Conservation (phyloP, 2,113 vertebrate genomes). For the Empidonax alnorum region DNA sequence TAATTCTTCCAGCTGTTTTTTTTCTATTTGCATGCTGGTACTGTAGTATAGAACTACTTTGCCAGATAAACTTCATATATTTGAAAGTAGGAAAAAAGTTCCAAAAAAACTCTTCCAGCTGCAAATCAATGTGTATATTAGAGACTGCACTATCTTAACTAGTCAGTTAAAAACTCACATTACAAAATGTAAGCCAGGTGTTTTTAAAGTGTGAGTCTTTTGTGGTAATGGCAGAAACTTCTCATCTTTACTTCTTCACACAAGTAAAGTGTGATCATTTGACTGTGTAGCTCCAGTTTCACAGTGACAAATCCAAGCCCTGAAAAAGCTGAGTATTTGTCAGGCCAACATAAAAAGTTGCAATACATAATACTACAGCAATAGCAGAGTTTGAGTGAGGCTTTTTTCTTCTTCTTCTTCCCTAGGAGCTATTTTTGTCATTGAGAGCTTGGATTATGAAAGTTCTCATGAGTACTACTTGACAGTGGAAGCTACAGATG, state of each 20-base stretch:
- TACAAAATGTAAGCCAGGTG: neutral
- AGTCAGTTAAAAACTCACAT: neutral
- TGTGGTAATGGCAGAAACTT: neutral
- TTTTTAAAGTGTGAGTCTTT: neutral
- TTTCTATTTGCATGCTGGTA: neutral
- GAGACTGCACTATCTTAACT: neutral
- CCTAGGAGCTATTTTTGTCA: constrained; percentile 89
- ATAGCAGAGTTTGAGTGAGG: neutral
- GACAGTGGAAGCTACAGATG: constrained; percentile 92
- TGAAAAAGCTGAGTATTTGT: neutral
- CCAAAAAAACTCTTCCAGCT: neutral
- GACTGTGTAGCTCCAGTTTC: neutral
- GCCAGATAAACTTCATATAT: neutral
- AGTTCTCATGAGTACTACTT: constrained; percentile 92
- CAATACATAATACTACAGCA: neutral
- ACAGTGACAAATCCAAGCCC: neutral
- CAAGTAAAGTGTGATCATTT: neutral
- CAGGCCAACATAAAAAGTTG: neutral
- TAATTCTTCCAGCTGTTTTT: neutral
- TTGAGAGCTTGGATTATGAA: constrained; percentile 92
- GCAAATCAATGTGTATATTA: neutral
- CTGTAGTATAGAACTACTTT: neutral
- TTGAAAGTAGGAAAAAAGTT: neutral
- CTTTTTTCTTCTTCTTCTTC: neutral
- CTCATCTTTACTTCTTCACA: neutral